phyloP scores from a whole-genome alignment of 1,140 invertebrate species.

The Pollicipes pollicipes region DNA sequence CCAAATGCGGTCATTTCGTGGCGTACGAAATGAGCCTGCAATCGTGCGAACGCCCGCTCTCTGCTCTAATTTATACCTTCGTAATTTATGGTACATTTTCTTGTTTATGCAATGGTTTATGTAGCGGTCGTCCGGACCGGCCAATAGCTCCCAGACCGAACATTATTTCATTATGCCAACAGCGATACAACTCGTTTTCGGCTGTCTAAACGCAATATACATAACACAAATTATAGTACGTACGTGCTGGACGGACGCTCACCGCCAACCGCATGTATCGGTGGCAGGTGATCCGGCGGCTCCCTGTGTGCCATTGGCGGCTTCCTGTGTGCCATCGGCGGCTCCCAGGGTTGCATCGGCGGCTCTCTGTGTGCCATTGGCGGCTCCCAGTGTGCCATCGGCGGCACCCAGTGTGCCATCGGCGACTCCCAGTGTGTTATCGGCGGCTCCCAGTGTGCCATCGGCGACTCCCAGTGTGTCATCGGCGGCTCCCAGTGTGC shows the following conservation, averaged over 20 bases:
- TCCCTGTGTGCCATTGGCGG: no score
- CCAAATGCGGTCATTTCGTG: not conserved
- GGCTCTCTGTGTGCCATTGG: no score
- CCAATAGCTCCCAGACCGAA: not conserved
- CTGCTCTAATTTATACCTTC: not conserved
- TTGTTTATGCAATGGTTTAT: slow-evolving; percentile 2
- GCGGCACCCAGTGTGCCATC: no score
- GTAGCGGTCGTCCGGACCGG: not conserved
- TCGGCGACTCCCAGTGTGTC: no score
- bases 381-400: no score
- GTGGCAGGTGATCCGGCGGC: no score
- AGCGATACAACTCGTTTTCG: not conserved
- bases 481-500: no score
- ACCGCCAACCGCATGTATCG: no score
- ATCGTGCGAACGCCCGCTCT: not conserved
- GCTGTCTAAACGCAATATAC: not conserved
- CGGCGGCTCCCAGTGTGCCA: no score
- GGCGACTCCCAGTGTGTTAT: no score
- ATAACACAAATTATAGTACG: not conserved
- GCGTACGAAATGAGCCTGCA: not conserved
- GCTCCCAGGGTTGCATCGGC: no score
- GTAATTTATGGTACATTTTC: not conserved
- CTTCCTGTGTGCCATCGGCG: no score
- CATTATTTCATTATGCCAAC: not conserved
- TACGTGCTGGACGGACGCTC: not conserved